These are phyloP conservation scores for Cavia aperea DNA, from an alignment of 2,113 vertebrate species.

Conservation along the genomic window DNA sequence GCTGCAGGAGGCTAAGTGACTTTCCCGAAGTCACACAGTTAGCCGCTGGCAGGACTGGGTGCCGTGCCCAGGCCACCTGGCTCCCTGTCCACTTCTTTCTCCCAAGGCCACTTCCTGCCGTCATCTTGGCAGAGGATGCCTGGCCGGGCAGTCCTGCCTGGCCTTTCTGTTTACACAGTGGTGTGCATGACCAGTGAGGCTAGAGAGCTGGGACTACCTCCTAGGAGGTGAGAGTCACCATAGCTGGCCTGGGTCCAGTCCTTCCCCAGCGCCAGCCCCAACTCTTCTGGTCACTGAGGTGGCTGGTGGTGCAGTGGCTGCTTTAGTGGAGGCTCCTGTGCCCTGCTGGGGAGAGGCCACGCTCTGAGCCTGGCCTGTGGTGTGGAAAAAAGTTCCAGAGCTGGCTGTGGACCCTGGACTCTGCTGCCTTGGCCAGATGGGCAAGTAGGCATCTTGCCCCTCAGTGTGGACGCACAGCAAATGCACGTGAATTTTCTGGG, in stretches of 20 bases:
- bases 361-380: background rate
- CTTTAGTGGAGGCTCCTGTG: background rate
- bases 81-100: background rate
- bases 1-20: background rate
- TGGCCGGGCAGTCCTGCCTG: background rate
- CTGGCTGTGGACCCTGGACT: background rate
- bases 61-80: background rate
- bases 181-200: background rate
- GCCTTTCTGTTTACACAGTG: background rate
- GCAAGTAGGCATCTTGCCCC: accelerated
- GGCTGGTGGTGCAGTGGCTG: background rate
- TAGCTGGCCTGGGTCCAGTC: background rate
- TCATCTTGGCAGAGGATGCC: conserved; percentile 18
- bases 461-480: background rate
- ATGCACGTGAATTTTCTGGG: background rate
- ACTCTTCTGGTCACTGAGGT: background rate
- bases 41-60: background rate
- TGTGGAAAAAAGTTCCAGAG: background rate
- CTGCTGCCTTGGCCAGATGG: background rate
- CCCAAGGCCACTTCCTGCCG: background rate
- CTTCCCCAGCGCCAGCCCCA: background rate
- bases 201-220: conserved; percentile 25
- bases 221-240: background rate
- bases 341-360: background rate
- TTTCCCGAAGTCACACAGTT: background rate